Evolutionary conservation across 2,888 invertebrate genomes (phyloP), one percentile per base, ranked within the genome.

Genomic region (Trisateles emortualis): DNA sequence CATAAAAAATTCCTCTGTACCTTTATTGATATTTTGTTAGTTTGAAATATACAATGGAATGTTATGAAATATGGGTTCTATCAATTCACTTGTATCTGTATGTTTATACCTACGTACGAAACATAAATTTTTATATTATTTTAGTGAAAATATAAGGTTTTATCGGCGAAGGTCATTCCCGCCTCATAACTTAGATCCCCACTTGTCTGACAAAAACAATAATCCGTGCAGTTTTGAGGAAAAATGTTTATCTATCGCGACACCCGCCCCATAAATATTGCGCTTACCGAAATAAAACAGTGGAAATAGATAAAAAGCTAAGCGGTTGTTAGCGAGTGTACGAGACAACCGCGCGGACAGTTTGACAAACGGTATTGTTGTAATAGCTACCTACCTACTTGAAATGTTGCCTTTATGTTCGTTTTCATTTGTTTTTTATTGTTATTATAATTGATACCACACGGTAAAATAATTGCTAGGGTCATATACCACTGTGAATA

Each of bases 201-300:
- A 77, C 79, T 81, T 80, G 77, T 78, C 84, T 81, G 87, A 84
- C 84, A 87, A 83, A 86, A 90, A 89, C 92, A 91, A 90, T 90
- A 90, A 92, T 90, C 88, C 85, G 68, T 75, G 81, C 85, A 84
- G 77, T 88, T 89, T 87, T 83, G 83, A 86, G 87, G 86, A 85
- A 85, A 59, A 88, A 84, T 82, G 83, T 89, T 92, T 93, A 93
- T 93, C 93, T 83, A 83, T 62, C 68, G 71, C 76, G 81, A 83
- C 92, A 93, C 89, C 86, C 91, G 81, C 79, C 79, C 81, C 88
- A 89, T 92, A 92, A 92, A 92, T 91, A 90, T 79, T 72, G 76
- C 62, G 78, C 79, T 78, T 72, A 78, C 79, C 72, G 77, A 80
- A 90, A 87, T 88, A 87, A 88, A 89, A 89, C 85, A 86, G 81